Percentiles rank a stretch among this genome's conserved stretches.
These are phyloP conservation scores for Halocaridina rubra DNA, from an alignment of 2,888 invertebrate genomes.

Conservation along the genomic window DNA sequence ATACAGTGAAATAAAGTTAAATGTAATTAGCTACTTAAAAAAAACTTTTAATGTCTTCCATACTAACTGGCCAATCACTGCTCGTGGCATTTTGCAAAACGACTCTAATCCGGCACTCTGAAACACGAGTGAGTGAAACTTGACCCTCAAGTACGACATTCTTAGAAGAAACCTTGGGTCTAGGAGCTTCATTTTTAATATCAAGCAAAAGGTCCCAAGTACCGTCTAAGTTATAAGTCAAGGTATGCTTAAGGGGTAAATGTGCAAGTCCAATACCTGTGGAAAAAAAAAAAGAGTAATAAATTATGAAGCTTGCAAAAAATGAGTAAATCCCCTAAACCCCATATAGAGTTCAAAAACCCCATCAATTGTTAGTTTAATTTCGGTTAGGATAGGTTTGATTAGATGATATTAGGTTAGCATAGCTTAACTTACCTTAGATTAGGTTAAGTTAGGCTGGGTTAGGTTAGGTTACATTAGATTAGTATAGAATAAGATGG, in stretches of 20 bases:
- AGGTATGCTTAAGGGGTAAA: not conserved
- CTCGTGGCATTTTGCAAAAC: not conserved
- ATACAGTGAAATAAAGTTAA: not conserved
- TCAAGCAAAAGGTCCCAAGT: not conserved
- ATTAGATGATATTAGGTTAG: not conserved
- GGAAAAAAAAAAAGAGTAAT: not conserved
- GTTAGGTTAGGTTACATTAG: no score
- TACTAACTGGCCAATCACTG: slow-evolving; percentile 41
- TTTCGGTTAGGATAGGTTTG: not conserved
- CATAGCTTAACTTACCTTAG: not conserved
- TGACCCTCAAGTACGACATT: not conserved
- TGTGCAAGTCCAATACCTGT: not conserved
- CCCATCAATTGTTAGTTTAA: no score
- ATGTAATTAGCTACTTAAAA: not conserved
- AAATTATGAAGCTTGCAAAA: no score
- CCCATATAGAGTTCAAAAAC: no score
- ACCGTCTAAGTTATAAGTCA: not conserved
- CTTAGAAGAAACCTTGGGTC: not conserved
- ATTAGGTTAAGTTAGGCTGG: no score
- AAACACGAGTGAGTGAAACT: slow-evolving; percentile 21
- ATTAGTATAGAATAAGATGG: no score
- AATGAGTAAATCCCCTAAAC: no score
- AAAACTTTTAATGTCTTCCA: no score
- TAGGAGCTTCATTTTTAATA: not conserved
- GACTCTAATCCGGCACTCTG: slow-evolving; percentile 15